Evolutionary conservation across 2,113 vertebrate genomes (phyloP).

Genomic region (Platichthys flesus): DNA sequence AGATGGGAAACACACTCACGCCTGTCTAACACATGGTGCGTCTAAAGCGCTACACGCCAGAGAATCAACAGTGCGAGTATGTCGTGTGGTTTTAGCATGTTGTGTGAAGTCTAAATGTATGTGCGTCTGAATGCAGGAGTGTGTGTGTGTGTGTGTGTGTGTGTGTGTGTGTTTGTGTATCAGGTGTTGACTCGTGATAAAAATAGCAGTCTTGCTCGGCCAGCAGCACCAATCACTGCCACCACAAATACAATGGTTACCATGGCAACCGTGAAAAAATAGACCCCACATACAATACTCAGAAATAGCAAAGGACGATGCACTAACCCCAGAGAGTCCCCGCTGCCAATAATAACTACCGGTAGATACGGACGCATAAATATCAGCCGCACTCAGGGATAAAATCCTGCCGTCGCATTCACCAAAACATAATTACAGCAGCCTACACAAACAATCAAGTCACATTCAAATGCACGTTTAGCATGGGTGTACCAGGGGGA

Average conservation of each 20-base stretch:
- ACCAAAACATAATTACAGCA: conserved; percentile 60
- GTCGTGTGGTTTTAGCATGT: conserved; percentile 16
- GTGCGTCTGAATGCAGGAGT: conserved; percentile 38
- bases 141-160: not conserved
- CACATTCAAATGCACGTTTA: conserved; percentile 49
- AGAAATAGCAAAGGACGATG: conserved; percentile 78
- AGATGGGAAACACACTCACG: conserved; percentile 31
- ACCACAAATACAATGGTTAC: conserved; percentile 87
- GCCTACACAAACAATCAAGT: conserved; percentile 63
- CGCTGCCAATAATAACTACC: conserved; percentile 69
- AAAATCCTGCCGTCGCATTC: conserved; percentile 58
- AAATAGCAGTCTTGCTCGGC: conserved; percentile 84
- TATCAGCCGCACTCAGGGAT: conserved; percentile 55
- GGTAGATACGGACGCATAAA: conserved; percentile 54
- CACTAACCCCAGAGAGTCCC: conserved; percentile 71
- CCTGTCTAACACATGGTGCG: conserved; percentile 5
- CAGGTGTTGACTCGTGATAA: conserved; percentile 84
- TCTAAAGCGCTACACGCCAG: conserved; percentile 9
- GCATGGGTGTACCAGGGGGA: conserved; percentile 17
- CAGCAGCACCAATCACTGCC: conserved; percentile 82
- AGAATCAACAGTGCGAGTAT: not conserved
- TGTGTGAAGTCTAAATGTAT: conserved; percentile 25
- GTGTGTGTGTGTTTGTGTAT: conserved; percentile 43
- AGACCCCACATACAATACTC: conserved; percentile 79
- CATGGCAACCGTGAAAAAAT: conserved; percentile 85